A percentile compares a stretch with the other conserved stretches of the same genome.
Evolutionary conservation across 2,113 vertebrate genomes (phyloP).

Genomic region (Carassius carassius): DNA sequence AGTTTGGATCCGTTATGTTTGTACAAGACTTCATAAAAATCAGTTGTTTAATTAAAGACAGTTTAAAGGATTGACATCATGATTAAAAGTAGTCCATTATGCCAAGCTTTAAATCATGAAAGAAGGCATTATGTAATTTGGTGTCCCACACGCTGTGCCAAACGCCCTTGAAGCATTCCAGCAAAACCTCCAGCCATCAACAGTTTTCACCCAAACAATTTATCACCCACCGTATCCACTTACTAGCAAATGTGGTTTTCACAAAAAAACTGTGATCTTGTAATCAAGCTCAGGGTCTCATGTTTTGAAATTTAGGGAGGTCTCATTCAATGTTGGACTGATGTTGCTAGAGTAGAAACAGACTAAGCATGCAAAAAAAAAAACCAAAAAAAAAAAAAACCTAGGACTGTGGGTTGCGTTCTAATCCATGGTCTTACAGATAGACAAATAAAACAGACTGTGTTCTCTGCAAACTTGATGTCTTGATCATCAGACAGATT

Average conservation of each 20-base stretch:
- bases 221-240: conserved; percentile 18
- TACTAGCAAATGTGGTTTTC: neutral
- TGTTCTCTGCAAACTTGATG: neutral
- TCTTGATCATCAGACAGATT: neutral
- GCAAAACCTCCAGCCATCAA: neutral
- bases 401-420: no score
- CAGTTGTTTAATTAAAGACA: neutral
- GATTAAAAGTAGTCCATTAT: conserved; percentile 11
- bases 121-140: neutral
- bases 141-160: neutral
- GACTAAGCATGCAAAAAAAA: no score
- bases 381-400: no score
- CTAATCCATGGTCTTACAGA: neutral
- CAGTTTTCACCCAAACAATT: conserved; percentile 29
- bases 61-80: neutral
- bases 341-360: no score
- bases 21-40: neutral
- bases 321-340: neutral
- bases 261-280: neutral
- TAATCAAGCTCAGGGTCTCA: conserved; percentile 3
- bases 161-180: neutral
- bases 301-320: conserved; percentile 4
- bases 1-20: neutral
- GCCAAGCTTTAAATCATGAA: neutral
- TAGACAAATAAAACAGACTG: neutral